Percentiles rank a stretch among this genome's conserved stretches.
Conservation (phyloP, 2,113 vertebrate species). For the Rhegmatorhina hoffmannsi region DNA sequence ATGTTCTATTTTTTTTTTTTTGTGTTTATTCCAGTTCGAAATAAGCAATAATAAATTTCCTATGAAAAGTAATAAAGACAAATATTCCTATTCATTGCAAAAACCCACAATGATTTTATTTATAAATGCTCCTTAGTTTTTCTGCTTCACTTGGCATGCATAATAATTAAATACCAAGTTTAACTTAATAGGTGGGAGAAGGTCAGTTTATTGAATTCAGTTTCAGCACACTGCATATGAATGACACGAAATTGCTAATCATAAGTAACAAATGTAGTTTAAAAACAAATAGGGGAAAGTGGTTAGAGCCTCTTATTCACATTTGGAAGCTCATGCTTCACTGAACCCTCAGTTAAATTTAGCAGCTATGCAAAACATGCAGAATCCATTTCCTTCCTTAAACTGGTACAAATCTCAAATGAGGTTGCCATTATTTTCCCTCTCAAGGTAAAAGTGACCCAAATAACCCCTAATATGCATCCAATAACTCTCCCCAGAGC, state of each 20-base stretch:
- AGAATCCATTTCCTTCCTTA: constrained; percentile 23
- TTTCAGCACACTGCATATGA: not conserved
- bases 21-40: constrained; percentile 25
- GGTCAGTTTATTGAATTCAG: not conserved
- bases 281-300: constrained; percentile 18
- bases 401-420: constrained; percentile 42
- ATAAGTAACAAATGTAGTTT: constrained; percentile 8
- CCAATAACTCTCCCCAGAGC: constrained; percentile 6
- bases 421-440: constrained; percentile 20
- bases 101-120: not conserved
- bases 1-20: not conserved
- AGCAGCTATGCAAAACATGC: constrained; percentile 42
- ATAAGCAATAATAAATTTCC: not conserved
- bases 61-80: not conserved
- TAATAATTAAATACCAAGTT: constrained; percentile 22
- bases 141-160: not conserved
- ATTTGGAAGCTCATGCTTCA: not conserved
- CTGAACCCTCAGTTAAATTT: constrained; percentile 9
- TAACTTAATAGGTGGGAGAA: constrained; percentile 6
- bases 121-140: not conserved
- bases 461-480: constrained; percentile 32
- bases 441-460: constrained; percentile 22
- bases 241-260: not conserved
- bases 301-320: not conserved
- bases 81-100: not conserved